Evolutionary conservation across 2,797 vertebrate genomes (phyloP), one percentile per base, ranked within the genome.

Genomic region (Galago senegalensis): DNA sequence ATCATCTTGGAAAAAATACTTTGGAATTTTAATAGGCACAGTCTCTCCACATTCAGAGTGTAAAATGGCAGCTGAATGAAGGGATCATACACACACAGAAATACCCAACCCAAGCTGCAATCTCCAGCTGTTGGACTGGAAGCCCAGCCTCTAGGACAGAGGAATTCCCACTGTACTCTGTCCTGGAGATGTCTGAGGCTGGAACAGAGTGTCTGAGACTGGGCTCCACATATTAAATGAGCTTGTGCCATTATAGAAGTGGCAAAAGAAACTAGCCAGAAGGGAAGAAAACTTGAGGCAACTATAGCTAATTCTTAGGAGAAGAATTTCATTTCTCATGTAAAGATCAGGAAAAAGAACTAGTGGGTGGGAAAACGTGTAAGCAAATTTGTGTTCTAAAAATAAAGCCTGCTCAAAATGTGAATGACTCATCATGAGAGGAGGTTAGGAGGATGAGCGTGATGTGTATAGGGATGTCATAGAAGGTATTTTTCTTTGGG

Each of bases 71-170:
- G 84, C 37, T 86, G 80, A 85, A 37, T 25, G 61, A 40, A 37
- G 25, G 13, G 82, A 67, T 27, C 25, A 7, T 1, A 84, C 11
- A 75, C 4, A 40, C 1, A n/a, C 16, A 25, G 8, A 8, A 2
- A 7, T 5, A 37, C 11, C 9, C 4, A 9, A 16, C 67, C 1
- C n/a, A n/a, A 27, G 21, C 18, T 1, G 8, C 3, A 12, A 53
- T 37, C 56, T 40, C 25, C 1, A 72, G 60, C 29, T 49, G 29
- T 37, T 7, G 2, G 21, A 46, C 11, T 0, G 34, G 34, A 84
- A 70, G 70, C 46, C 17, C 2, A 14, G 17, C 17, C 23, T 8
- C 31, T 5, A 18, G 5, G 23, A 25, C 31, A 87, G 86, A 87
- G 23, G 20, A 72, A 37, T 56, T 2, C 63, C 9, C 12, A 3